Base-by-base conservation (phyloP, 2,113 vertebrate genomes). In the Dermatemys mawii region DNA sequence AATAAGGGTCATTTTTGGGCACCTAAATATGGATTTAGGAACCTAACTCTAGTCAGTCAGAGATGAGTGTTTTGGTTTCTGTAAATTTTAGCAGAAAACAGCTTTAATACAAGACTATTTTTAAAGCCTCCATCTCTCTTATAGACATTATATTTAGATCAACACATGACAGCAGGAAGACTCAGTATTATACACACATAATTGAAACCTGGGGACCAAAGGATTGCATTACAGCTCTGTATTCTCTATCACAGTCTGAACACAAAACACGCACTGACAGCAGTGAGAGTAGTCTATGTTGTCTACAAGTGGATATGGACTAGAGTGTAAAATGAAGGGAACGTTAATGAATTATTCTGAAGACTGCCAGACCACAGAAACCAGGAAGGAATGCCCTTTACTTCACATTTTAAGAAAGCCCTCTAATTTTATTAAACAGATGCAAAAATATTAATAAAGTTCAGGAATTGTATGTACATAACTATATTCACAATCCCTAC, bases 351-450 rank as follows among this genome's bases (percentile, higher is more conserved):
- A 48, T 38, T 17, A 54, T 63, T 90, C 89, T 54, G 12, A 73
- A 93, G 84, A 53, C 21, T 46, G 60, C 29, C 3, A 2, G 83
- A 48, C 41, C 79, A 1, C 24, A 60, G 92, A 93, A 93, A 60
- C 27, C 35, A 38, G 2, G 35, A 83, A 49, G 60, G 86, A 93
- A 8, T 4, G 9, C 21, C 63, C 3, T 87, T 88, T 84, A 78
- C 10, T 35, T 87, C 85, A 90, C 53, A 49, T 93, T 95, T 95
- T 90, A 60, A 55, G 78, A 84, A 94, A 73, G 6, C 44, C 5
- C 29, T 83, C 60, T 63, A 26, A 29, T 26, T 76, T 46, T 89
- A 80, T 54, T 84, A 75, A 82, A 93, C 29, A 38, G 90, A 70
- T 4, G 55, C n/a, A n/a, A 78, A 78, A 96, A 63, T 35, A 67